Conservation (phyloP, 2,797 vertebrate genomes). For the Sciurus carolinensis region DNA sequence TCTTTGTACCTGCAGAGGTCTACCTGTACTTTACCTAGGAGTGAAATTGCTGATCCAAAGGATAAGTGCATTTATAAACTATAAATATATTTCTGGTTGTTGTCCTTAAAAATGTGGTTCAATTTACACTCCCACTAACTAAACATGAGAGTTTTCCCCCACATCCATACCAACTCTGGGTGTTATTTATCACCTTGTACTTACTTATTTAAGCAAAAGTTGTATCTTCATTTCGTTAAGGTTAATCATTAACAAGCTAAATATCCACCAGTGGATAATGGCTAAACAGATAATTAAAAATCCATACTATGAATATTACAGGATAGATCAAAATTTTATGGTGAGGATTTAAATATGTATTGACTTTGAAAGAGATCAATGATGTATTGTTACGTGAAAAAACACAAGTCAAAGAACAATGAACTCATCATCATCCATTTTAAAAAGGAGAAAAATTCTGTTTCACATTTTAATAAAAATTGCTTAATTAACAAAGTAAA, state of each 20-base stretch:
- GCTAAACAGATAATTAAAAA: neutral
- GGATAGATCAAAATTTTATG: neutral
- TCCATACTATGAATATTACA: neutral
- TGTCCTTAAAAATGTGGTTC: neutral
- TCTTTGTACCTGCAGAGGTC: neutral
- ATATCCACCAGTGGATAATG: neutral
- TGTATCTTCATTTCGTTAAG: slow-evolving; percentile 27
- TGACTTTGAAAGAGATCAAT: slow-evolving; percentile 38
- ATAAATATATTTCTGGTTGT: neutral
- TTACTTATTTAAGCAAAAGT: neutral
- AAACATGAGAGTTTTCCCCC: neutral
- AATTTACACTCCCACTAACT: neutral
- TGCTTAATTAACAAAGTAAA: slow-evolving; percentile 44
- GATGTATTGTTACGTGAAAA: neutral
- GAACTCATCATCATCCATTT: neutral
- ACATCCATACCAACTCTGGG: neutral
- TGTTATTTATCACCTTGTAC: neutral
- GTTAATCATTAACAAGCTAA: slow-evolving; percentile 17
- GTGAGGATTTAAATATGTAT: neutral
- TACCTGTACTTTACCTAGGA: neutral
- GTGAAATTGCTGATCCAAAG: neutral
- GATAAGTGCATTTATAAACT: neutral
- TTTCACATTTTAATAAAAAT: slow-evolving; percentile 33
- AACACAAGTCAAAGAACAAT: slow-evolving; percentile 16
- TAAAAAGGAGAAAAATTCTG: neutral